Conservation (phyloP, 2,888 invertebrate genomes). For the Drosophila rellima region DNA sequence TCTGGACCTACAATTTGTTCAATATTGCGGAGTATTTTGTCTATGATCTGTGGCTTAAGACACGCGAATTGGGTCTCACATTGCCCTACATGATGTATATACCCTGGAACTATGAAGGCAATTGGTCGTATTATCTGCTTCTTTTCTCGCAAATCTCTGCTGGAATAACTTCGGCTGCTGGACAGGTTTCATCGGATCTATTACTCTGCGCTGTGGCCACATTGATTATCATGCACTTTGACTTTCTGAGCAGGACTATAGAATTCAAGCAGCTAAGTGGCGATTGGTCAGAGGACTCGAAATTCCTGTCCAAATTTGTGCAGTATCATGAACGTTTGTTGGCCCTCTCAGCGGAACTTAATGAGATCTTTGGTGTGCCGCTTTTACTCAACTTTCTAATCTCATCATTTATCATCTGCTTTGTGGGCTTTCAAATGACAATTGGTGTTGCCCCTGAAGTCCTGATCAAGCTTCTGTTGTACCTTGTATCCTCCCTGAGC, state of each 20-base stretch:
- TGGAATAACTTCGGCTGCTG: slow-evolving; percentile 75
- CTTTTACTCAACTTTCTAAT: slow-evolving; percentile 80
- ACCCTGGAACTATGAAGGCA: slow-evolving; percentile 70
- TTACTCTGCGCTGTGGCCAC: slow-evolving; percentile 77
- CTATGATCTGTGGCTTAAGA: slow-evolving; percentile 60
- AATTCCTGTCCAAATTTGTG: slow-evolving; percentile 56
- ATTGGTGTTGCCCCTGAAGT: slow-evolving; percentile 63
- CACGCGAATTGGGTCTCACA: slow-evolving; percentile 49
- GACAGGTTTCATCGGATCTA: slow-evolving; percentile 82
- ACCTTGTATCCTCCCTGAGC: slow-evolving; percentile 70
- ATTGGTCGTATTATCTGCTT: slow-evolving; percentile 71
- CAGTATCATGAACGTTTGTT: slow-evolving; percentile 72
- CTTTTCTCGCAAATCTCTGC: slow-evolving; percentile 66
- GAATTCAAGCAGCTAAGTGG: slow-evolving; percentile 28
- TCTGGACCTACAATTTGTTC: slow-evolving; percentile 83
- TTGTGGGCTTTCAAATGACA: slow-evolving; percentile 83
- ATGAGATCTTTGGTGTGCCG: slow-evolving; percentile 81
- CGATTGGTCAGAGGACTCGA: slow-evolving; percentile 47
- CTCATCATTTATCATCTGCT: slow-evolving; percentile 83
- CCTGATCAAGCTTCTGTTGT: slow-evolving; percentile 73
- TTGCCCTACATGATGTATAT: slow-evolving; percentile 73
- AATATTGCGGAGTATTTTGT: slow-evolving; percentile 67
- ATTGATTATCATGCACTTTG: slow-evolving; percentile 83
- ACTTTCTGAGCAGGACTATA: slow-evolving; percentile 64
- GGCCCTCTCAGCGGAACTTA: slow-evolving; percentile 64